Evolutionary conservation across 2,113 vertebrate species (phyloP).

Genomic region (Zapornia atra): DNA sequence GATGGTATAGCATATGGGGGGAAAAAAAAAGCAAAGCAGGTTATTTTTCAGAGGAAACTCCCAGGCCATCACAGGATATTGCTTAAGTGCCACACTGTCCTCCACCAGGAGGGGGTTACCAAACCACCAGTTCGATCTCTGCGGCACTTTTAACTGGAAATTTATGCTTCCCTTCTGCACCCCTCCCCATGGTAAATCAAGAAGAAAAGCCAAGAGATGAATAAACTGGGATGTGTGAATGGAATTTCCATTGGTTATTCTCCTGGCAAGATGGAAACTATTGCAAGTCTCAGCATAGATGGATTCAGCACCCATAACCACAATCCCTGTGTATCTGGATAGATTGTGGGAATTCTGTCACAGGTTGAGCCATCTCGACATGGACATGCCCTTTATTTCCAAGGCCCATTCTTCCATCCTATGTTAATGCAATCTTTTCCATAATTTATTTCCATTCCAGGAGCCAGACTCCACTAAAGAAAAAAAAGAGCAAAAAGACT

Average conservation of each 20-base stretch:
- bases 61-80: background rate
- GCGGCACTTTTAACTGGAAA: background rate
- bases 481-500: background rate
- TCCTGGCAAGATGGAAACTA: background rate
- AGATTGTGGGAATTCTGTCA: background rate
- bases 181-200: background rate
- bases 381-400: background rate
- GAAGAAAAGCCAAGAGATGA: background rate
- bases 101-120: background rate
- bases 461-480: background rate
- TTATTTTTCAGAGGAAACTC: background rate
- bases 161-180: background rate
- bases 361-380: background rate
- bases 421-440: background rate
- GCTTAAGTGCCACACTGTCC: background rate
- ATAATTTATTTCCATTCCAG: background rate
- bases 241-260: background rate
- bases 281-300: background rate
- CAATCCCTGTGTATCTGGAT: background rate
- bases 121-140: background rate
- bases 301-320: background rate
- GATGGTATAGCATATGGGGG: background rate
- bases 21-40: background rate
- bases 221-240: background rate
- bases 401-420: background rate